Evolutionary conservation across 30 jellyfish, hydroid and myxozoan genomes (phyloP).

Genomic region (Hydra vulgaris): DNA sequence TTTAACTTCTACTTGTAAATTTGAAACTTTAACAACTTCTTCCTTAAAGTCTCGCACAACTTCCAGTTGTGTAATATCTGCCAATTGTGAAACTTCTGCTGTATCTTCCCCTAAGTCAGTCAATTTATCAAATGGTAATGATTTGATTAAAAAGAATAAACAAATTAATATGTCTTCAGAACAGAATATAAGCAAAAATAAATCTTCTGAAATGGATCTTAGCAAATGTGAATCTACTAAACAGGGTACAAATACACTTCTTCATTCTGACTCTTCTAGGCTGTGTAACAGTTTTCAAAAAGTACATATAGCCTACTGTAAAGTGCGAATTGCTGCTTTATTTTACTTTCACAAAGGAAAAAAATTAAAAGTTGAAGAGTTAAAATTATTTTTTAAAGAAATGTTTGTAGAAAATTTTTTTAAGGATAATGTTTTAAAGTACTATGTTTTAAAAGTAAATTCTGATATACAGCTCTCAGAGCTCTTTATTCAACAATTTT

Average conservation of each 20-base stretch:
- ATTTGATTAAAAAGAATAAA: too few species aligned
- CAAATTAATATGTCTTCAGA: too few species aligned
- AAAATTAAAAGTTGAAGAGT: not conserved
- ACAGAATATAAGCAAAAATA: too few species aligned
- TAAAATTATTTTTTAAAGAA: slow-evolving; percentile 7
- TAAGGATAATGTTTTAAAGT: not conserved
- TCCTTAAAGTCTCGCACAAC: too few species aligned
- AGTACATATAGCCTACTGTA: slow-evolving; percentile 15
- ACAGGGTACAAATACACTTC: not conserved
- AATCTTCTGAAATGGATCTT: too few species aligned
- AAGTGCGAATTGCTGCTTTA: slow-evolving; percentile 17
- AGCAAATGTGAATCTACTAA: too few species aligned
- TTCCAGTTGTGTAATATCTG: too few species aligned
- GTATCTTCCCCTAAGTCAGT: too few species aligned
- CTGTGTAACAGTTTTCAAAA: slow-evolving; percentile 15
- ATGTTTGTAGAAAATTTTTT: slow-evolving; percentile 21
- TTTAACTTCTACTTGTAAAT: too few species aligned
- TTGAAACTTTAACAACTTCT: too few species aligned
- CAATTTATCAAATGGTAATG: too few species aligned
- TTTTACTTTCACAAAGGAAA: not conserved
- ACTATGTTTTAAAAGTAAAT: not conserved
- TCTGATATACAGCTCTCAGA: not conserved
- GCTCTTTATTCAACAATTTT: slow-evolving; percentile 9
- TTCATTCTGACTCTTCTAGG: not conserved
- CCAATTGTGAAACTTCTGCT: too few species aligned